These are phyloP conservation scores for Salarias fasciatus DNA, from an alignment of 2,797 vertebrate species.

Conservation along the genomic window DNA sequence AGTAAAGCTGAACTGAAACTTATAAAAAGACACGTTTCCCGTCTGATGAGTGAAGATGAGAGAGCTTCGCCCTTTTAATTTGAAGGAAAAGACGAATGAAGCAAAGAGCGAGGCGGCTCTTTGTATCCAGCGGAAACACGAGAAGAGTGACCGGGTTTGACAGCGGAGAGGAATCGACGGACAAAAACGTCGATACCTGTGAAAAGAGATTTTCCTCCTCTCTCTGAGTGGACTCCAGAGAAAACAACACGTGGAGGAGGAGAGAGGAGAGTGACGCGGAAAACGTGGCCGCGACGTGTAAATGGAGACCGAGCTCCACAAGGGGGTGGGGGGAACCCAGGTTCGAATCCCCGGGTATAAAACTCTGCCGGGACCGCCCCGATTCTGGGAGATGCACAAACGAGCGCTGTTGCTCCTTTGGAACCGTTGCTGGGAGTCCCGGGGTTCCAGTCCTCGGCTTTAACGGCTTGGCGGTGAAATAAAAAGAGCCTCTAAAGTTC, in stretches of 20 bases:
- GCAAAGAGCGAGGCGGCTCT: no score
- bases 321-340: no score
- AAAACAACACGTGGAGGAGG: slow-evolving; percentile 13
- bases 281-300: neutral
- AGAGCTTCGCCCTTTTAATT: no score
- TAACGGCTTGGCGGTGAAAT: slow-evolving; percentile 66
- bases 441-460: slow-evolving; percentile 60
- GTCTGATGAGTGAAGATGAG: no score
- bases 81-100: no score
- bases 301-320: neutral
- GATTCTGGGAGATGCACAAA: slow-evolving; percentile 44
- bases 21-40: no score
- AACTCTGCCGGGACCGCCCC: no score
- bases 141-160: slow-evolving; percentile 20
- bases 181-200: slow-evolving; percentile 25
- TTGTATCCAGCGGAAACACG: no score
- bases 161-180: slow-evolving; percentile 9
- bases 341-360: no score
- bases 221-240: slow-evolving; percentile 4
- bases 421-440: slow-evolving; percentile 61
- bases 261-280: neutral
- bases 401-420: slow-evolving; percentile 55
- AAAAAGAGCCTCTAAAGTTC: slow-evolving; percentile 77
- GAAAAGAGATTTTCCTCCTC: slow-evolving; percentile 13
- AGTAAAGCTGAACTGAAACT: no score